Evolutionary conservation across 2,888 invertebrate genomes (phyloP).

Genomic region (Malachius bipustulatus): DNA sequence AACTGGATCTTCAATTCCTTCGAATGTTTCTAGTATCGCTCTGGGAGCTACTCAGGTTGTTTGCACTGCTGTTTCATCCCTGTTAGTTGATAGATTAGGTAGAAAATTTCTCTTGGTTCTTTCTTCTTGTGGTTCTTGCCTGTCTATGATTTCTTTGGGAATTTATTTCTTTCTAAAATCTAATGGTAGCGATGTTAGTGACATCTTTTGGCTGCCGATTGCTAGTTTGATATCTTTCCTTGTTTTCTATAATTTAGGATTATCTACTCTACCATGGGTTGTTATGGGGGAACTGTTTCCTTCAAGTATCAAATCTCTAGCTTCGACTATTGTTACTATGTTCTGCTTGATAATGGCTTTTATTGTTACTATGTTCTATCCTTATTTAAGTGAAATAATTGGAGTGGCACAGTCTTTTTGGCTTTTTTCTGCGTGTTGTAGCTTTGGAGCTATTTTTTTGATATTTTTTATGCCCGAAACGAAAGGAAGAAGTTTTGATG

Average conservation of each 20-base stretch:
- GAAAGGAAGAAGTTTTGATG: constrained; percentile 17
- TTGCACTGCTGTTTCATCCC: constrained; percentile 56
- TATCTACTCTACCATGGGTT: constrained; percentile 70
- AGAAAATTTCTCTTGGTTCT: constrained; percentile 56
- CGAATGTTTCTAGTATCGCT: constrained; percentile 58
- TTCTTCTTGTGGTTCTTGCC: constrained; percentile 47
- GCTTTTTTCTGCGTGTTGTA: constrained; percentile 15
- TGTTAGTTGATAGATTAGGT: constrained; percentile 66
- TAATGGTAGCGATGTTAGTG: constrained; percentile 25
- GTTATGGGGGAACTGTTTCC: constrained; percentile 74
- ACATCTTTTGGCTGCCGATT: constrained; percentile 56
- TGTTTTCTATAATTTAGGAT: constrained; percentile 53
- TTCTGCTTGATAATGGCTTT: constrained; percentile 18
- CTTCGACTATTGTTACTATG: constrained; percentile 27
- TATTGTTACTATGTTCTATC: constrained; percentile 21
- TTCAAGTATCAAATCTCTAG: constrained; percentile 58
- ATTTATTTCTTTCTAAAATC: constrained; percentile 19
- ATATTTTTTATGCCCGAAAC: constrained; percentile 18
- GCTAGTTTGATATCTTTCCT: constrained; percentile 58
- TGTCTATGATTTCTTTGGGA: constrained; percentile 1
- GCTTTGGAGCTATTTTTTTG: constrained; percentile 14
- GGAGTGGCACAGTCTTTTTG: constrained; percentile 18
- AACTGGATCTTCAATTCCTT: constrained; percentile 34
- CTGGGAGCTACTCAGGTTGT: constrained; percentile 62
- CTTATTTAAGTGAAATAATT: constrained; percentile 6